phyloP scores from a whole-genome alignment of 2,797 vertebrate species.

The Phrynocephalus forsythii region DNA sequence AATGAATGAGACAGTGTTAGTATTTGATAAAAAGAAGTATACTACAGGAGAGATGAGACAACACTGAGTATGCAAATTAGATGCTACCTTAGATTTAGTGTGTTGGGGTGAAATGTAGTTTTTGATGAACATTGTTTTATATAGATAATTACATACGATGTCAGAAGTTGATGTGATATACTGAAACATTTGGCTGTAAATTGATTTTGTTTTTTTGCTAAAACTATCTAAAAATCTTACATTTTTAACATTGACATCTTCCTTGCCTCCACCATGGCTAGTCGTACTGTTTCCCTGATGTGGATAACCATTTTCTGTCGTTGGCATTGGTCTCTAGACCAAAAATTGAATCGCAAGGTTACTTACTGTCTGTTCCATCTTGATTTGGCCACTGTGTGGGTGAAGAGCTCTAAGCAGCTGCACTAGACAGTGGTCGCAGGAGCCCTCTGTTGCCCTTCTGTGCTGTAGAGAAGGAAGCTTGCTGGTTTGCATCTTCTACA shows the following conservation, averaged over 20 bases:
- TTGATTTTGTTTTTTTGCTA: neutral
- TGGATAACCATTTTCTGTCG: neutral
- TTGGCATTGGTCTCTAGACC: neutral
- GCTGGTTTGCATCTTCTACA: conserved; percentile 2
- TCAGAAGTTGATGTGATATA: neutral
- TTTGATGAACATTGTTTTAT: neutral
- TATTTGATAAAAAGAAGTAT: conserved; percentile 1
- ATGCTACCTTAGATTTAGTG: conserved; percentile 16
- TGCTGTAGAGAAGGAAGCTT: conserved; percentile 9
- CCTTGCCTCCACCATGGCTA: neutral
- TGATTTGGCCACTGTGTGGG: neutral
- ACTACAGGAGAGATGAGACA: neutral
- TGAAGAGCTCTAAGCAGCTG: neutral
- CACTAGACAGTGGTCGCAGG: neutral
- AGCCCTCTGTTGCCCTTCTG: neutral
- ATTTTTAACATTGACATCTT: neutral
- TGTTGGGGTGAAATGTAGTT: neutral
- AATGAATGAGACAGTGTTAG: conserved; percentile 12
- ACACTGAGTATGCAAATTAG: neutral
- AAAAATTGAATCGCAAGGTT: neutral
- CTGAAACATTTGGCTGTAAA: conserved; percentile 12
- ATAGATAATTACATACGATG: neutral
- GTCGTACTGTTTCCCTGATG: too few relatives aligned
- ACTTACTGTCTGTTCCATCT: neutral
- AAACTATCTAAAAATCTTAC: neutral